Evolutionary conservation across 53 echinoderm and acorn worm genomes (phyloP).

Genomic region (Pentamera pediparva): DNA sequence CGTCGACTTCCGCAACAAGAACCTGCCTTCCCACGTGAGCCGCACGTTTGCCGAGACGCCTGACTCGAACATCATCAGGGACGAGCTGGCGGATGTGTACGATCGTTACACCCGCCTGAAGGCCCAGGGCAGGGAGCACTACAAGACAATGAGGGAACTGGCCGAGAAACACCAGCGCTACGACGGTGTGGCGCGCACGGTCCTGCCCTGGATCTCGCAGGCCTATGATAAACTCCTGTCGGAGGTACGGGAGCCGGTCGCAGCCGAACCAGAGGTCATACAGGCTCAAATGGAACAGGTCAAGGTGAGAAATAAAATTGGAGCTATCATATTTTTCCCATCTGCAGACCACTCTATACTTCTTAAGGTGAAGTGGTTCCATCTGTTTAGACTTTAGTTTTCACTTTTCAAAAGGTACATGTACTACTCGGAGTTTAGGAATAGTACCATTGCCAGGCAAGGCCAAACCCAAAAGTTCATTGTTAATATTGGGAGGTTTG

Average conservation of each 20-base stretch:
- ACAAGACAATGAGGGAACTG: conserved; percentile 72
- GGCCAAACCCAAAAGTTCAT: no score
- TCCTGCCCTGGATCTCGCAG: conserved; percentile 83
- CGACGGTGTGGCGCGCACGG: conserved; percentile 56
- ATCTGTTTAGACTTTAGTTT: no score
- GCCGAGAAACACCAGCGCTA: conserved; percentile 88
- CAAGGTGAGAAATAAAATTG: no score
- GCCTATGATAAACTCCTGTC: conserved; percentile 69
- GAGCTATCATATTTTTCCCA: no score
- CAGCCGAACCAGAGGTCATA: conserved; percentile 82
- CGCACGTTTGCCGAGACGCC: conserved; percentile 86
- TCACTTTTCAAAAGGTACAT: no score
- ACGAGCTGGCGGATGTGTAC: conserved; percentile 79
- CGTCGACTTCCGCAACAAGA: conserved; percentile 65
- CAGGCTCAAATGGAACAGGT: conserved; percentile 73
- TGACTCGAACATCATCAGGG: conserved; percentile 85
- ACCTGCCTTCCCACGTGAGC: conserved; percentile 75
- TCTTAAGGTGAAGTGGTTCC: no score
- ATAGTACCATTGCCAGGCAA: no score
- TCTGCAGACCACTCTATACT: no score
- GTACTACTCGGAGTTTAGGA: no score
- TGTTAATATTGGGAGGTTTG: no score
- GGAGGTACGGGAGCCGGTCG: conserved; percentile 85
- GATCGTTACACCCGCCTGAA: conserved; percentile 90
- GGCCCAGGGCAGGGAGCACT: conserved; percentile 59